Evolutionary conservation across 2,888 invertebrate genomes (phyloP), one percentile per base, ranked within the genome.

Genomic region (Scaptomyza flava): DNA sequence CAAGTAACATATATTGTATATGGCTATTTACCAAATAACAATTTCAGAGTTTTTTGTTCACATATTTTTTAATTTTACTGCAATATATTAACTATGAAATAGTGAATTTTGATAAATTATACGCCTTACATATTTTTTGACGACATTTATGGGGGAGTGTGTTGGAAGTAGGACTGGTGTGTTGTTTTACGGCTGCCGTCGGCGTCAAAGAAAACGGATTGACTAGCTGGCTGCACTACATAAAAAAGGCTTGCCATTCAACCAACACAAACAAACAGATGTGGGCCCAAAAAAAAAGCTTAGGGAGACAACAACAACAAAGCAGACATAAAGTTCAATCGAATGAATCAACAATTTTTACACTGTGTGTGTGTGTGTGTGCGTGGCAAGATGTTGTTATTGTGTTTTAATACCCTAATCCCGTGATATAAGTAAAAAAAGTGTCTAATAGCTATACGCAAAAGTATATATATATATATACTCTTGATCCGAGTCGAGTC

Each of bases 331-430:
- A 71, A 85, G 87, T 84, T 87, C 87, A 81, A 87, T 85, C 87
- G 85, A 84, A 74, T 87, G 77, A 87, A 77, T 79, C 85, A 82
- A 84, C 85, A 82, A 82, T 87, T 78, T 79, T 72, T 62, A 63
- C 77, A 79, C 60, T 33, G 31, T 50, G 48, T 50, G 47, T 56
- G 58, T 61, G 46, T 57, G 27, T 27, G 27, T 27, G 27, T 27
- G 27, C 6, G 27, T 27, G 27, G 51, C 36, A 4, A 36, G 36
- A 4, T 27, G 27, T n/a, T 14, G 4, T 20, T 46, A 20, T 47
- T 47, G 52, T 46, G 38, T 41, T 42, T 63, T 60, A 36, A 36
- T 60, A 48, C 61, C 75, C 76, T 81, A 81, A 81, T 83, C 87
- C 5, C 12, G n/a, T n/a, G n/a, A 23, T 23, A 27, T 27, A 4